A percentile compares a stretch with the other conserved stretches of the same genome.
phyloP scores from a whole-genome alignment of 92 coral and sea anemone species.

The Zoanthus solanderi region DNA sequence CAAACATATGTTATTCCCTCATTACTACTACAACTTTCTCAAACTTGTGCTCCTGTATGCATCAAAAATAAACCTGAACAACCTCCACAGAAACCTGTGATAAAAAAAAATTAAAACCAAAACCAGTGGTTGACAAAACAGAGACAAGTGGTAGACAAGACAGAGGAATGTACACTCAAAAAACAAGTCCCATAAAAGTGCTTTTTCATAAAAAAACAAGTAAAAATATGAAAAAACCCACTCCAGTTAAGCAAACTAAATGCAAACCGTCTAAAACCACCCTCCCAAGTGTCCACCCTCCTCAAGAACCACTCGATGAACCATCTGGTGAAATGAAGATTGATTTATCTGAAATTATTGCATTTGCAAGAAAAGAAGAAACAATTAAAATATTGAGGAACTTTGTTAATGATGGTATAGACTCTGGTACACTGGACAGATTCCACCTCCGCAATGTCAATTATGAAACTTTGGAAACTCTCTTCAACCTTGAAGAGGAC shows the following conservation, averaged over 20 bases:
- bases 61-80: not conserved
- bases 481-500: slow-evolving; percentile 25
- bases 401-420: not conserved
- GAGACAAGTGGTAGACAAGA: not conserved
- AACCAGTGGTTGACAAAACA: not conserved
- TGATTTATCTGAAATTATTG: not conserved
- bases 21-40: slow-evolving; percentile 23
- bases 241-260: not conserved
- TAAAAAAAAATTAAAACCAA: not conserved
- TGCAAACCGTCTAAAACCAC: not conserved
- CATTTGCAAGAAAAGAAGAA: not conserved
- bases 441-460: not conserved
- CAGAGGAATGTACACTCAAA: not conserved
- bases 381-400: not conserved
- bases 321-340: slow-evolving; percentile 1
- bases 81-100: not conserved
- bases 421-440: not conserved
- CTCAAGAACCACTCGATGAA: not conserved
- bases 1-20: slow-evolving; percentile 23
- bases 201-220: not conserved
- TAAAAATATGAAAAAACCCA: not conserved
- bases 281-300: slow-evolving; percentile 1
- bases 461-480: slow-evolving; percentile 14
- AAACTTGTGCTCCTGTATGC: not conserved
- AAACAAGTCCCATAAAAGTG: not conserved